These are phyloP conservation scores for Copidosoma aretas DNA, from an alignment of 2,888 invertebrate genomes.

Conservation along the genomic window DNA sequence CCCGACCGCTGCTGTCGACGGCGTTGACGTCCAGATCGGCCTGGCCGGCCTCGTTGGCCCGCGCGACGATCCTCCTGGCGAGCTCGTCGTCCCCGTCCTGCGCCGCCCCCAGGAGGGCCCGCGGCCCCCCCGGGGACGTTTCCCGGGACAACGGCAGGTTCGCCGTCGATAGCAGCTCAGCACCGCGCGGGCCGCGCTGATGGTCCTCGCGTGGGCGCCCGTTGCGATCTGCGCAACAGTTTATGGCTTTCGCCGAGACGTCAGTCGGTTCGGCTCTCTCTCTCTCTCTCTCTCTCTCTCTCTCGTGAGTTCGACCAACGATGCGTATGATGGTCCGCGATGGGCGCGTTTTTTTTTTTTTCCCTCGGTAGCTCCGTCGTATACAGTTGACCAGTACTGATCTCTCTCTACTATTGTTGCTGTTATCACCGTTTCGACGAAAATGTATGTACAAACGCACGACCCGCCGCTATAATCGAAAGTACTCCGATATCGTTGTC, in stretches of 20 bases:
- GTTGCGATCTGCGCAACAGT: constrained; percentile 42
- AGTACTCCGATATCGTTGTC: too few species aligned
- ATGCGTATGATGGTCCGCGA: too few species aligned
- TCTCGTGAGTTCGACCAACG: not conserved
- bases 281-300: not conserved
- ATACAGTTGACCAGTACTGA: too few species aligned
- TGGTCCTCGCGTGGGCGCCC: not conserved
- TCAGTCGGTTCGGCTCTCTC: not conserved
- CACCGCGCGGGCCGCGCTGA: not conserved
- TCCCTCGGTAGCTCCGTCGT: too few species aligned
- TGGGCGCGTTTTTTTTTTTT: too few species aligned
- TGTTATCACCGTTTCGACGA: too few species aligned
- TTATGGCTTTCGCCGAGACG: constrained; percentile 24
- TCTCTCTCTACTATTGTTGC: too few species aligned
- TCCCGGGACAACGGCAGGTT: constrained; percentile 37
- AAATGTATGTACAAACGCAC: too few species aligned
- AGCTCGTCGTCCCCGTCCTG: constrained; percentile 65
- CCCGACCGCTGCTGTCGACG: constrained; percentile 67
- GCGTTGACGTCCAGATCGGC: constrained; percentile 65
- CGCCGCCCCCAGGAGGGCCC: constrained; percentile 65
- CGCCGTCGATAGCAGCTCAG: constrained; percentile 39
- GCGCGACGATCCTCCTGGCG: constrained; percentile 61
- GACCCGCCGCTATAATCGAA: too few species aligned
- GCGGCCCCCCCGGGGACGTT: constrained; percentile 52
- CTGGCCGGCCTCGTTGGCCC: constrained; percentile 56